Evolutionary conservation across 1,140 invertebrate genomes (phyloP).

Genomic region (Zaprionus camerounensis): DNA sequence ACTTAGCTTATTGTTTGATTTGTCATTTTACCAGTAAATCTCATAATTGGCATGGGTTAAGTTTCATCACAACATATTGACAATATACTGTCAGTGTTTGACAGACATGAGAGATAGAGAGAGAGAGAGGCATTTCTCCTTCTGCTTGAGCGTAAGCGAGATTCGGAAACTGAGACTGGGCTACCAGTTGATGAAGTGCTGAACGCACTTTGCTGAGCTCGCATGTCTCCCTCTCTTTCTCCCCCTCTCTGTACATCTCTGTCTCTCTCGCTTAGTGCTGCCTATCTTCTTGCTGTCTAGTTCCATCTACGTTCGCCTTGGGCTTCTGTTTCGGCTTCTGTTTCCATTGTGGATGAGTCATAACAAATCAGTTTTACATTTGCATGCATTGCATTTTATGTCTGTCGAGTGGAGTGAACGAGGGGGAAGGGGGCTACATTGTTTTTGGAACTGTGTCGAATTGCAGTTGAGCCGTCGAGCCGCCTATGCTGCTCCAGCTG

Average conservation of each 20-base stretch:
- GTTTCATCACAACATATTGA: conserved; percentile 56
- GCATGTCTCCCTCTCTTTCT: conserved; percentile 17
- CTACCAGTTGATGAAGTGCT: conserved; percentile 48
- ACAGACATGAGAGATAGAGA: not conserved
- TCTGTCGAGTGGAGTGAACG: not conserved
- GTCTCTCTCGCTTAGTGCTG: not conserved
- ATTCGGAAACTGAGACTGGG: conserved; percentile 13
- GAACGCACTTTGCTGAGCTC: conserved; percentile 25
- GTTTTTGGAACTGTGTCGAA: conserved; percentile 25
- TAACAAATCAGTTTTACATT: conserved; percentile 81
- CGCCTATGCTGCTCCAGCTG: conserved; percentile 17
- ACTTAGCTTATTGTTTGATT: not conserved
- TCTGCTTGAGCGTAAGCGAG: not conserved
- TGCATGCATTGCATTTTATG: conserved; percentile 74
- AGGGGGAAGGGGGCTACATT: not conserved
- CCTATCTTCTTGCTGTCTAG: not conserved
- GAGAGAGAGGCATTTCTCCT: not conserved
- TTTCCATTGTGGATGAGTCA: conserved; percentile 57
- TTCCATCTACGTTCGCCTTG: not conserved
- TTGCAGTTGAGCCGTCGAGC: conserved; percentile 9
- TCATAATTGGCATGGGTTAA: conserved; percentile 21
- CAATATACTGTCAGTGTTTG: conserved; percentile 48
- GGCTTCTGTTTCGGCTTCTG: conserved; percentile 1
- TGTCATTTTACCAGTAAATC: not conserved
- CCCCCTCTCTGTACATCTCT: not conserved